These are phyloP conservation scores for Spheniscus humboldti DNA, from an alignment of 2,797 vertebrate genomes.

Conservation along the genomic window DNA sequence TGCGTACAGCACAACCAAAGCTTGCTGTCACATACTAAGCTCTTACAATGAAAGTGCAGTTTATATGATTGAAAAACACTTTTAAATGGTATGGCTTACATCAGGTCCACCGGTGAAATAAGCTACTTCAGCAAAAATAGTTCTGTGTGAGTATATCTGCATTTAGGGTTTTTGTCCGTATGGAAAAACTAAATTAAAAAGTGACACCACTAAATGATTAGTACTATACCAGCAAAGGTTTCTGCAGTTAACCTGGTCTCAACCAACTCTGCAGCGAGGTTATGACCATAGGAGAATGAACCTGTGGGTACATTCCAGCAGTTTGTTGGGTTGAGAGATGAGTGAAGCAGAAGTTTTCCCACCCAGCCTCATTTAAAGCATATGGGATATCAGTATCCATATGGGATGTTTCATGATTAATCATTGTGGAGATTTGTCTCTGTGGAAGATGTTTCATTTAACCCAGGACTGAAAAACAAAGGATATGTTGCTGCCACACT, in stretches of 20 bases:
- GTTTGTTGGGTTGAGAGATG: constrained; percentile 1
- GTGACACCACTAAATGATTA: neutral
- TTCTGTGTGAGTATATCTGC: neutral
- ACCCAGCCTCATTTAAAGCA: constrained; percentile 46
- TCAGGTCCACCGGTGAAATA: neutral
- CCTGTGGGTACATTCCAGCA: constrained; percentile 19
- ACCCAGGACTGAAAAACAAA: constrained; percentile 53
- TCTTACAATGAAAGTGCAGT: neutral
- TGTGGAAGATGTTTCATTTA: constrained; percentile 53
- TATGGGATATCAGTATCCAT: constrained; percentile 53
- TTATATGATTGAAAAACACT: neutral
- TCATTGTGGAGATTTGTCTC: constrained; percentile 42
- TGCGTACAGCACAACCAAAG: neutral
- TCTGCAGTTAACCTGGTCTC: neutral
- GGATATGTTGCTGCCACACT: constrained; percentile 48
- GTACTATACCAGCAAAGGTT: neutral
- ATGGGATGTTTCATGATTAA: constrained; percentile 55
- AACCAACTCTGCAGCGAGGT: neutral
- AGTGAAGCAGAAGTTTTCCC: constrained; percentile 25
- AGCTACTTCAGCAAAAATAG: neutral
- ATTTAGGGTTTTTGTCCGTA: neutral
- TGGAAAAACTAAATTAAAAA: neutral
- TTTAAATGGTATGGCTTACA: neutral
- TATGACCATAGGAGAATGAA: neutral
- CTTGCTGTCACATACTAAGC: neutral